Conservation (phyloP, 1,140 invertebrate genomes). For the Mizuhopecten yessoensis region DNA sequence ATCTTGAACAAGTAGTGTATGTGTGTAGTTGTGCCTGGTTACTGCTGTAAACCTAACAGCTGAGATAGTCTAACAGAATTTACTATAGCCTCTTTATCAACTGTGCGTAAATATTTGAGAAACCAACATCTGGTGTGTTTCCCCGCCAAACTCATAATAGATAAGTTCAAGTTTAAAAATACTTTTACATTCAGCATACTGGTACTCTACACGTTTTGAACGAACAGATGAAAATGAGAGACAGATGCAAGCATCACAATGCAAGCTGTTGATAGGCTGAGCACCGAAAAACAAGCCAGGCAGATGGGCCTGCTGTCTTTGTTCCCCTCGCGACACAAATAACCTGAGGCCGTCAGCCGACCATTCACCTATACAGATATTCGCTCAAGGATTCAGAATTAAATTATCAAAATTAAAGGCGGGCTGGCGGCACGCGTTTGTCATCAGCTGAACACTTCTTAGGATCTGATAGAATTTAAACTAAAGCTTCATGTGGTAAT, state of each 20-base stretch:
- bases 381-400: constrained; percentile 38
- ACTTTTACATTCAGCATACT: constrained; percentile 13
- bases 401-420: constrained; percentile 36
- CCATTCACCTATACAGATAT: constrained; percentile 29
- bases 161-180: constrained; percentile 13
- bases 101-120: constrained; percentile 20
- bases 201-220: not conserved
- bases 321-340: constrained; percentile 2
- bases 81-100: constrained; percentile 39
- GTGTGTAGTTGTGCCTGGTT: not conserved
- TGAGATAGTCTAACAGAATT: not conserved
- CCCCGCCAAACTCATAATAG: not conserved
- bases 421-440: constrained; percentile 35
- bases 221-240: constrained; percentile 26
- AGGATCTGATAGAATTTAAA: constrained; percentile 32
- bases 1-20: too few species aligned
- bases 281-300: constrained; percentile 10
- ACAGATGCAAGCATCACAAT: constrained; percentile 8
- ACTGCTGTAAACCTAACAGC: not conserved
- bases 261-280: constrained; percentile 23
- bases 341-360: constrained; percentile 13
- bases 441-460: not conserved
- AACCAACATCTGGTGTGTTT: not conserved
- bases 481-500: not conserved
- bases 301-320: constrained; percentile 13